Conservation (phyloP, 2,888 invertebrate species). For the Cheilosia soror region DNA sequence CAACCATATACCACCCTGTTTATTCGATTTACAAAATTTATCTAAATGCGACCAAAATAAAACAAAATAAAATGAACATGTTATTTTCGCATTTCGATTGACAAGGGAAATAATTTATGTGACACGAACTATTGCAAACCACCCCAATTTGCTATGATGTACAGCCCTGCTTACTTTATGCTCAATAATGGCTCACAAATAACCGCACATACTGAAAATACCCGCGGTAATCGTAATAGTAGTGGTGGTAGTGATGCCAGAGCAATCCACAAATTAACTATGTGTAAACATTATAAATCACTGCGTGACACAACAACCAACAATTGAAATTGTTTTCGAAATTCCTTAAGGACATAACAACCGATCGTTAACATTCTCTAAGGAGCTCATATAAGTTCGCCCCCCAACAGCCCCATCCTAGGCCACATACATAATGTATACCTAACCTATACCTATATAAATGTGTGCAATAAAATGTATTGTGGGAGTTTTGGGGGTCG, state of each 20-base stretch:
- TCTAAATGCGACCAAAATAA: neutral
- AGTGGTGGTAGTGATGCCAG: constrained; percentile 2
- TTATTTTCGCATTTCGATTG: constrained; percentile 63
- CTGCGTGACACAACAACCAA: constrained; percentile 72
- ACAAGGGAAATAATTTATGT: constrained; percentile 62
- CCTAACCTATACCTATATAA: neutral
- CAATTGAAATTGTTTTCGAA: constrained; percentile 74
- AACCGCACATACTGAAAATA: constrained; percentile 18
- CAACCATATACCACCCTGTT: neutral
- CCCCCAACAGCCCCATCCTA: neutral
- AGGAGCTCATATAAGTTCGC: constrained; percentile 51
- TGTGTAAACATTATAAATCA: constrained; percentile 76
- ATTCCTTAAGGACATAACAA: constrained; percentile 75
- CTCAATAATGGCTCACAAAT: neutral
- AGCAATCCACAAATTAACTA: constrained; percentile 71
- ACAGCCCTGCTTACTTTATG: neutral
- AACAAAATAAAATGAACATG: constrained; percentile 44
- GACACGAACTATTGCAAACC: constrained; percentile 36
- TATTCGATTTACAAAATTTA: constrained; percentile 3
- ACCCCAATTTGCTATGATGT: no score
- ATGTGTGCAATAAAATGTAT: constrained; percentile 5
- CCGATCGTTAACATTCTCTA: constrained; percentile 72
- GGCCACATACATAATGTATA: neutral
- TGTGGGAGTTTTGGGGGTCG: neutral
- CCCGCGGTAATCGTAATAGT: constrained; percentile 2